These are phyloP conservation scores for Anoplopoma fimbria DNA, from an alignment of 2,113 vertebrate species.

Conservation along the genomic window DNA sequence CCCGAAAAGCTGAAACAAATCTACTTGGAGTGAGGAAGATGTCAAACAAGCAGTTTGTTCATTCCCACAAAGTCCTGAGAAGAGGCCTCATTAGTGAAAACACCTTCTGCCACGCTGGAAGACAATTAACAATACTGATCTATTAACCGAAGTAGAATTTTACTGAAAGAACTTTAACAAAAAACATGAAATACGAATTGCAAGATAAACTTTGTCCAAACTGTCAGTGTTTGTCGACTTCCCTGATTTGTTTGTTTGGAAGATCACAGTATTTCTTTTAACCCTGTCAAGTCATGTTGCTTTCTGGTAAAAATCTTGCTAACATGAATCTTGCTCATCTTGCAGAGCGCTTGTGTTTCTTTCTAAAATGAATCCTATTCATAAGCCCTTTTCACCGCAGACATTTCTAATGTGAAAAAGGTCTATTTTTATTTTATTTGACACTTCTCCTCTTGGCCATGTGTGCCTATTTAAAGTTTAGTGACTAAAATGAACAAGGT, in stretches of 20 bases:
- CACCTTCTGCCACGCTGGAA: too few relatives aligned
- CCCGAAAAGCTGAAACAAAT: too few relatives aligned
- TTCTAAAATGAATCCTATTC: not conserved
- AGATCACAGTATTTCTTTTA: not conserved
- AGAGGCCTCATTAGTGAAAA: not conserved
- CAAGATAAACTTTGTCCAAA: not conserved
- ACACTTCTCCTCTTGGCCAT: not conserved
- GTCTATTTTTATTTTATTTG: not conserved
- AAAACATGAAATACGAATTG: not conserved
- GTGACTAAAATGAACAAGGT: not conserved
- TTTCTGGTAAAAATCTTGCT: not conserved
- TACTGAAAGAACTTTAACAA: not conserved
- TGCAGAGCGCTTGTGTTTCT: not conserved
- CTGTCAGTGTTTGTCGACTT: not conserved
- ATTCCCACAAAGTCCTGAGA: too few relatives aligned
- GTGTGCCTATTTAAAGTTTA: not conserved
- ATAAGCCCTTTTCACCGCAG: not conserved
- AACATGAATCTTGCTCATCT: not conserved
- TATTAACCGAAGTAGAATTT: not conserved
- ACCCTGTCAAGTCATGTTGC: not conserved
- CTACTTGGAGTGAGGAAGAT: not conserved
- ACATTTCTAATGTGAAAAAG: not conserved
- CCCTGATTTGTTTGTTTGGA: not conserved
- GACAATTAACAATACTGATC: too few relatives aligned
- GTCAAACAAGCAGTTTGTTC: not conserved